Evolutionary conservation across 1,140 invertebrate genomes (phyloP), one percentile per base, ranked within the genome.

Genomic region (Hylyphantes graminicola): DNA sequence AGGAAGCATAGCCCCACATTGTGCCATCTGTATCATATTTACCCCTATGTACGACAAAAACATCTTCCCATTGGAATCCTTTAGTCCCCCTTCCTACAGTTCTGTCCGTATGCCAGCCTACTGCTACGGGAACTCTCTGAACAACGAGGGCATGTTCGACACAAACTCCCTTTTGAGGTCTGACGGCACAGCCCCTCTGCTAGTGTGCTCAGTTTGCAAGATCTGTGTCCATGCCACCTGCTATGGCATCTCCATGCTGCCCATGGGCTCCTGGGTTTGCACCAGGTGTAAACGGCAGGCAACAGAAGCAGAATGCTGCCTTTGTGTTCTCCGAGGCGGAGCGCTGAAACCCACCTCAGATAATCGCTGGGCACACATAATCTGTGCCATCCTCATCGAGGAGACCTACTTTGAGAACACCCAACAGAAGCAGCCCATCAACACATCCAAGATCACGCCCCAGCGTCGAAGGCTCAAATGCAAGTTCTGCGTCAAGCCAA

Each of bases 271-370:
- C 9, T 85, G 84, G 84, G 57, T 35, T 11, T 85, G 84, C 54
- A 68, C 65, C n/a, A 51, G 75, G 19, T 85, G 82, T 54, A 10
- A 64, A 68, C 51, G 19, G 13, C n/a, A 68, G 35, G 82, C 82
- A 15, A 7, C 15, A 21, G 48, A 76, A 53, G 74, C 90, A 88
- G 87, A 88, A 70, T 91, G 91, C 86, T 89, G 86, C 85, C 76
- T 94, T 67, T 93, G 93, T 88, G 90, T 90, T 19, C 89, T 93
- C 87, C 88, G 91, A 67, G 93, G 93, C 21, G 93, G 93, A 55
- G 93, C 93, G 9, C 87, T 94, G 50, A 93, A 93, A 87, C 88
- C 90, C 21, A 93, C 92, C 10, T 92, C 89, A 57, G 91, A 93
- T 92, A 91, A 91, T 90, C 90, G 19, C 90, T 92, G 92, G 92